Evolutionary conservation across 2,797 vertebrate genomes (phyloP).

Genomic region (Xyrichtys novacula): DNA sequence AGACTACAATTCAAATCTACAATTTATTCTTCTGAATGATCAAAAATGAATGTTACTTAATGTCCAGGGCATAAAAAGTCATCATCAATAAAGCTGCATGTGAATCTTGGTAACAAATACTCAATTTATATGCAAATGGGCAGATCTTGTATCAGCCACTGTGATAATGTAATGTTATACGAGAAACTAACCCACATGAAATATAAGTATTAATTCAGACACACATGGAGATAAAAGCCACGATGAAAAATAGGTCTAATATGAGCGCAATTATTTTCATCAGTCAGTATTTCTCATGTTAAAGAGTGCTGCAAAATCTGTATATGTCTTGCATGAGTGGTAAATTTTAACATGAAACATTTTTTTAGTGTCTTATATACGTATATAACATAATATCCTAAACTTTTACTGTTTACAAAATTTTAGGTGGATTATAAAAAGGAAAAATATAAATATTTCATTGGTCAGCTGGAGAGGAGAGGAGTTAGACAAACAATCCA

Average conservation of each 20-base stretch:
- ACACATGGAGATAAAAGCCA: constrained; percentile 11
- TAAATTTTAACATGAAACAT: neutral
- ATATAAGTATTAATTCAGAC: constrained; percentile 32
- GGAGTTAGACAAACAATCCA: no score
- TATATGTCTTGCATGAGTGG: neutral
- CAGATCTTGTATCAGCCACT: constrained; percentile 33
- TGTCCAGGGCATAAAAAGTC: constrained; percentile 6
- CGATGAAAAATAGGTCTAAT: neutral
- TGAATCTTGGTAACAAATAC: constrained; percentile 42
- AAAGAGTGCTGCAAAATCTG: neutral
- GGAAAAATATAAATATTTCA: no score
- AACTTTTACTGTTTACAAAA: neutral
- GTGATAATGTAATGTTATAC: constrained; percentile 26
- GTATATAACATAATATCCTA: neutral
- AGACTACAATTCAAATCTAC: neutral
- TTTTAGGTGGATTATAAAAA: no score
- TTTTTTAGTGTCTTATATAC: neutral
- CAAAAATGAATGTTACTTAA: constrained; percentile 4
- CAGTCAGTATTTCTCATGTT: neutral
- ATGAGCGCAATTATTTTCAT: neutral
- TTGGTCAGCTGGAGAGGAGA: no score
- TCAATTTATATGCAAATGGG: constrained; percentile 73
- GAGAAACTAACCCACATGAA: constrained; percentile 31
- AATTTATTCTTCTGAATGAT: constrained; percentile 20
- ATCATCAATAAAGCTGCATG: constrained; percentile 28